Base-by-base conservation (phyloP, 2,113 vertebrate species). In the Notothenia rossii region DNA sequence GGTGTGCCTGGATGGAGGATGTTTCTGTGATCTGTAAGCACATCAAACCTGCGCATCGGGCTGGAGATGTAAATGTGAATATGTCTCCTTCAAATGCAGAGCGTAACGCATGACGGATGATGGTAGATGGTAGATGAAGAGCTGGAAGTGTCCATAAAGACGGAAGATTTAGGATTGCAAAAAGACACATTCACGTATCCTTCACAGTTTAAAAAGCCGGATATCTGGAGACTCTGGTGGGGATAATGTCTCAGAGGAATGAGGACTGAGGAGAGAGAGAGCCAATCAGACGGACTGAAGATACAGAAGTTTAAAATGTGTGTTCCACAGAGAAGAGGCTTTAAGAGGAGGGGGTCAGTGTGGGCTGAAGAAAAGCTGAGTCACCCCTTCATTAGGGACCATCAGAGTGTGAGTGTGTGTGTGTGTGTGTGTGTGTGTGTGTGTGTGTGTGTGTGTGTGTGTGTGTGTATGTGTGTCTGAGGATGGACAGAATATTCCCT, bases 351-450 rank as follows among this genome's bases (percentile, higher is more conserved):
- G 4, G 54, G 79, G 72, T 56, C 54, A 79, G 62, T 70, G 71
- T 75, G 51, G 73, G 72, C 53, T 72, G 25, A 68, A 22, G 74
- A 43, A 3, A 3, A 29, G 25, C 79, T 86, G 70, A 84, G 71
- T 88, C 66, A 87, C 62, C 20, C 72, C 67, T 51, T 82, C 49
- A 86, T 76, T 77, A 77, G 56, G 49, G 29, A 72, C 45, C 48
- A 61, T 36, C 56, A 73, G 77, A 15, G n/a, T n/a, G n/a, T n/a
- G n/a, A n/a, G n/a, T n/a, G n/a, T n/a, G n/a, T n/a, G n/a, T n/a
- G n/a, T n/a, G n/a, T n/a, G n/a, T n/a, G n/a, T n/a, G n/a, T n/a
- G n/a, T n/a, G n/a, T n/a, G n/a, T n/a, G n/a, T n/a, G n/a, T n/a
- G n/a, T n/a, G n/a, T n/a, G n/a, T n/a, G n/a, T n/a, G 48, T 20